Base-by-base conservation (phyloP, 2,797 vertebrate species). In the Aplochiton taeniatus region DNA sequence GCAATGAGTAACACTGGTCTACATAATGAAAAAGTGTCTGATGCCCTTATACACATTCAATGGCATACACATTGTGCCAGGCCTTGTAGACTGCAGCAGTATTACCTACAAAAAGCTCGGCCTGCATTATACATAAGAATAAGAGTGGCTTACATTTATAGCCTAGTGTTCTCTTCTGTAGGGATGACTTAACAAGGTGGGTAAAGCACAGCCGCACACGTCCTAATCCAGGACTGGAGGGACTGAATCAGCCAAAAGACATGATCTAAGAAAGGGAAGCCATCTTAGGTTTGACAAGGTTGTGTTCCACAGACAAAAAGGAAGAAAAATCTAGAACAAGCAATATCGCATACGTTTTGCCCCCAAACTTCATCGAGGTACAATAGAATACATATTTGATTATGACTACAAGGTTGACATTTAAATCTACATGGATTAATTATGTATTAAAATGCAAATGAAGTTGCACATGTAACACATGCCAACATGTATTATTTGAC, bases 61-160 rank as follows among this genome's bases (percentile, higher is more conserved):
- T 58, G 61, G 17, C 14, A 58, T 4, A 48, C 42, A 31, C 12
- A 17, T 31, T n/a, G 74, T 66, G 72, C 51, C 50, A 60, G 63
- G 56, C 49, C 47, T 73, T 66, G 60, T 45, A 68, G 18, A 74
- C 50, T 64, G 68, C 70, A 65, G 20, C 51, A 67, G 73, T 72
- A 10, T 41, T 41, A 49, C 58, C 19, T 49, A 50, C 20, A 61
- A 81, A 64, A 62, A 69, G 67, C 69, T 72, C 61, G 3, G 48
- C 68, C 78, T 87, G 78, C 78, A 85, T 86, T 82, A 84, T 86
- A 82, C 73, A 81, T 85, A 58, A 70, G 73, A 69, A 68, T 76
- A 78, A 78, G 66, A 80, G 77, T 74, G 83, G 68, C 78, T 76
- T 77, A 61, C 73, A 78, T 80, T 85, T 76, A 74, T 55, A 83